Evolutionary conservation across 2,888 invertebrate species (phyloP).

Genomic region (Drosophila diplacantha): DNA sequence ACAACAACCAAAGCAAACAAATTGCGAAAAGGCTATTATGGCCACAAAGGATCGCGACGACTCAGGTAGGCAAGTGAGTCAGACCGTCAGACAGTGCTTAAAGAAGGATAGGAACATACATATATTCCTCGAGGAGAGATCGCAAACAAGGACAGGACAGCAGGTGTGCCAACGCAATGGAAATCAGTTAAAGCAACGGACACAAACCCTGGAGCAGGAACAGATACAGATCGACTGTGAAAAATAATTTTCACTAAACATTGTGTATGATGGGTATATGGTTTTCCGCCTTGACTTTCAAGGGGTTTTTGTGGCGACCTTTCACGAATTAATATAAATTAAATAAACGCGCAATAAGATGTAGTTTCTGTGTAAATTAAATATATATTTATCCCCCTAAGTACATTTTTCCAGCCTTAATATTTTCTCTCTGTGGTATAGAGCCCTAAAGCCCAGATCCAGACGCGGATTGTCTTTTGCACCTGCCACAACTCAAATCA

Average conservation of each 20-base stretch:
- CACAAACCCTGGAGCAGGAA: slow-evolving; percentile 14
- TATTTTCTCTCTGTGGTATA: slow-evolving; percentile 12
- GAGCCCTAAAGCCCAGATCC: slow-evolving; percentile 35
- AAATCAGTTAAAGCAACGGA: slow-evolving; percentile 43
- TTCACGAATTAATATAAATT: neutral
- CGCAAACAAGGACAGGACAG: slow-evolving; percentile 40
- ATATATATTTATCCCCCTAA: no score
- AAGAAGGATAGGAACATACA: slow-evolving; percentile 7
- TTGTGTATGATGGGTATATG: no score
- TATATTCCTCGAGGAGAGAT: slow-evolving; percentile 36
- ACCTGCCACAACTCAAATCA: slow-evolving; percentile 67
- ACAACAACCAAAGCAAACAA: slow-evolving; percentile 43
- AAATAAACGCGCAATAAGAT: neutral
- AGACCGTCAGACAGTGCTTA: slow-evolving; percentile 8
- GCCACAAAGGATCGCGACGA: slow-evolving; percentile 44
- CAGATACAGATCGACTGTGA: slow-evolving; percentile 11
- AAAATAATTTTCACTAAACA: neutral
- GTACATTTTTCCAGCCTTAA: neutral
- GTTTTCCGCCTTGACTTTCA: neutral
- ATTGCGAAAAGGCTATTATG: slow-evolving; percentile 46
- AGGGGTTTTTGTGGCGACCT: neutral
- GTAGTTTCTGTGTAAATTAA: no score
- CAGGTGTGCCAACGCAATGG: slow-evolving; percentile 34
- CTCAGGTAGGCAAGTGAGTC: slow-evolving; percentile 52
- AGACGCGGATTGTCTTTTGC: slow-evolving; percentile 49